Percentiles rank a stretch among this genome's conserved stretches.
Conservation (phyloP, 1,140 invertebrate genomes). For the Zaprionus taronus region DNA sequence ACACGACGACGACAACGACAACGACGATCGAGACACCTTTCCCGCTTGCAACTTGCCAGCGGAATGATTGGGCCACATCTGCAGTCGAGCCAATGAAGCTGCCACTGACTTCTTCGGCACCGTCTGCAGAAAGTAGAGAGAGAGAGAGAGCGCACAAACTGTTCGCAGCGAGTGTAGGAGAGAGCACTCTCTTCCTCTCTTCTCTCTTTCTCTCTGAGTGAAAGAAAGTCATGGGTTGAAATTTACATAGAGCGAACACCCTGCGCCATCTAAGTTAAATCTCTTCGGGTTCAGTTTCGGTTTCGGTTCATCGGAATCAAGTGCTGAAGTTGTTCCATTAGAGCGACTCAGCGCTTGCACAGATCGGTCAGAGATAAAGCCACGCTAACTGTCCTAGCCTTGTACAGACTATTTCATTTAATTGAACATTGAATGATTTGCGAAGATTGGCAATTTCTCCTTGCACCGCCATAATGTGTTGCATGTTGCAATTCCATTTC, state of each 20-base stretch:
- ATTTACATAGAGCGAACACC: slow-evolving; percentile 4
- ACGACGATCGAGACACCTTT: slow-evolving; percentile 54
- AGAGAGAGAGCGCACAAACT: slow-evolving; percentile 15
- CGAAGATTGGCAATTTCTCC: background rate
- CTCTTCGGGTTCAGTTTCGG: slow-evolving; percentile 3
- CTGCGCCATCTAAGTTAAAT: slow-evolving; percentile 5
- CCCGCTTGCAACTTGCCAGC: slow-evolving; percentile 70
- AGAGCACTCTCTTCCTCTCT: slow-evolving; percentile 14
- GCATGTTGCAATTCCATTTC: background rate
- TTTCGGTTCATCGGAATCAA: slow-evolving; percentile 1
- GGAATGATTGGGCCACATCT: slow-evolving; percentile 76
- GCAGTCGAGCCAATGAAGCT: slow-evolving; percentile 56
- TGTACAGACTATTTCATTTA: background rate
- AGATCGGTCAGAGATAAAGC: slow-evolving; percentile 1
- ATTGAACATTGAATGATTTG: background rate
- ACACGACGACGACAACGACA: slow-evolving; percentile 1
- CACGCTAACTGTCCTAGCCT: background rate
- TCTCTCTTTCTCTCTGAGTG: slow-evolving; percentile 2
- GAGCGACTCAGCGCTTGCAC: background rate
- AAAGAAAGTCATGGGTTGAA: slow-evolving; percentile 28
- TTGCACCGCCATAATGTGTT: too few species aligned
- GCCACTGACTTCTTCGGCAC: slow-evolving; percentile 14
- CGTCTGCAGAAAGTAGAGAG: background rate
- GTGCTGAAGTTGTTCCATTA: slow-evolving; percentile 15
- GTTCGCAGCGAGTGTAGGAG: slow-evolving; percentile 9